Base-by-base conservation (phyloP, 2,797 vertebrate species). In the Hippocampus kuda region DNA sequence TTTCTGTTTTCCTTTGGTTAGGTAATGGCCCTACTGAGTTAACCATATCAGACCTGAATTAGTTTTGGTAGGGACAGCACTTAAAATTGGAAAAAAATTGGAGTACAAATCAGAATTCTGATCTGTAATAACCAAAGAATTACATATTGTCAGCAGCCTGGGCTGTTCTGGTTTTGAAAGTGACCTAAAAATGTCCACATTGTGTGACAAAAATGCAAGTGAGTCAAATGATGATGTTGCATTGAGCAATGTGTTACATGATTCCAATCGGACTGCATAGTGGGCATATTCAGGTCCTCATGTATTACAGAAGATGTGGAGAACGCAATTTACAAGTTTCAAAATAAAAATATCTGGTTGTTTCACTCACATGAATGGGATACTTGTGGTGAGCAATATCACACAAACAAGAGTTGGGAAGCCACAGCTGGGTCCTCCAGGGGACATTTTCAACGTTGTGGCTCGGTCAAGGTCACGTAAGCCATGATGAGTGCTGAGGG, bases 341-440 rank as follows among this genome's bases (percentile, higher is more conserved):
- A 15, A 24, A 3, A 15, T 44, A 4, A 38, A 38, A 10, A 30
- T 62, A 10, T 42, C 20, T 42, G 38, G 11, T 11, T n/a, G 3
- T 63, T n/a, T 42, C 41, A 41, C 9, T 41, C 7, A 62, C 34
- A 42, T 22, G 20, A 41, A 41, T 22, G 15, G 26, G 26, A 27
- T 8, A 20, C 10, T 16, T 26, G 13, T 44, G 5, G 12, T 6
- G 22, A 7, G 62, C 4, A 44, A 64, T 44, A 41, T n/a, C 34
- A 11, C 10, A 22, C 18, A 63, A 22, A 63, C 10, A 44, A 64
- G 34, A 12, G 41, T 13, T 13, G 62, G 62, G 62, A 64, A 64
- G 41, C 8, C 62, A 26, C 62, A 64, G 62, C 41, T 64, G 62
- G 38, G 62, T n/a, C 41, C 41, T 64, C 62, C 41, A 24, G 62